These are phyloP conservation scores for Polypedilum vanderplanki DNA, from an alignment of 1,140 invertebrate species.

Conservation along the genomic window DNA sequence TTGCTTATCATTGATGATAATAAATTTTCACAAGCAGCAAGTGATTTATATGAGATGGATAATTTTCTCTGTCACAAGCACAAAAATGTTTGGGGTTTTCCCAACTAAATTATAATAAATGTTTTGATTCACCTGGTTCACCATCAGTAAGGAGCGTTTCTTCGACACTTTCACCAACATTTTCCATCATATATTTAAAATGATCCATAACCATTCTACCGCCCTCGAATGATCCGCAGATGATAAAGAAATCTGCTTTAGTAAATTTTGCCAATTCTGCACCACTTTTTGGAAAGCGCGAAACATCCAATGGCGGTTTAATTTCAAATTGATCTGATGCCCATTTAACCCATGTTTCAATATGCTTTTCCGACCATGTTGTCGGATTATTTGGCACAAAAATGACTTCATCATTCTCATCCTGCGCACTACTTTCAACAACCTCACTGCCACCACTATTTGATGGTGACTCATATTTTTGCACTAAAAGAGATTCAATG, in stretches of 20 bases:
- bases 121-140: conserved; percentile 39
- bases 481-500: neutral
- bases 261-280: conserved; percentile 51
- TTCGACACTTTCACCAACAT: conserved; percentile 46
- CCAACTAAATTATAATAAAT: neutral
- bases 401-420: neutral
- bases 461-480: no score
- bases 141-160: conserved; percentile 45
- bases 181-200: conserved; percentile 46
- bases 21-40: neutral
- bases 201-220: conserved; percentile 48
- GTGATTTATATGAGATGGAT: neutral
- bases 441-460: neutral
- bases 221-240: conserved; percentile 42
- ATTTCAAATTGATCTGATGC: conserved; percentile 54
- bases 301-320: conserved; percentile 46
- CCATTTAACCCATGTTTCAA: conserved; percentile 60
- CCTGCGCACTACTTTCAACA: neutral
- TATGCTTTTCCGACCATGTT: conserved; percentile 54
- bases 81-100: neutral
- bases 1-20: neutral
- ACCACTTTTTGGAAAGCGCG: conserved; percentile 53
- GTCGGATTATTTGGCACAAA: conserved; percentile 49
- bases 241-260: conserved; percentile 46
- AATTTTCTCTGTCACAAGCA: neutral